Evolutionary conservation across 2,888 invertebrate species (phyloP).

Genomic region (Xestia ashworthii): DNA sequence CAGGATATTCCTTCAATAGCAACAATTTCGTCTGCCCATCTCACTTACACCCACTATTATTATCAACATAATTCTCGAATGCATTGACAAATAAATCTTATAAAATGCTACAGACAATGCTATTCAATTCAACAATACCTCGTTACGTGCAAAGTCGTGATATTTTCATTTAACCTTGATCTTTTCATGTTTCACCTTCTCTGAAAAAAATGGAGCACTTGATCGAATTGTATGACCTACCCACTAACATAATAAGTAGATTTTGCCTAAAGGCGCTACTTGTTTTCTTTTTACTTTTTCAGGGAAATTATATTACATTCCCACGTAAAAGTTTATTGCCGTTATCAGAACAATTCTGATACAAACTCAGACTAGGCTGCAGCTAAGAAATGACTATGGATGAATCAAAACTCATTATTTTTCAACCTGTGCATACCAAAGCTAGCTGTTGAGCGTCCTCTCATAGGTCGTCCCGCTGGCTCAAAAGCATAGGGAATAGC

Average conservation of each 20-base stretch:
- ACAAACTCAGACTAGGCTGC: not conserved
- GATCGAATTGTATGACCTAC: constrained; percentile 6
- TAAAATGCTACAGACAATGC: constrained; percentile 17
- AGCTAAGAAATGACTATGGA: not conserved
- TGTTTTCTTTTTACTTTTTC: not conserved
- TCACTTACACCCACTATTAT: no score
- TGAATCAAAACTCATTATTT: not conserved
- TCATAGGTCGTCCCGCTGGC: not conserved
- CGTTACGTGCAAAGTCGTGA: constrained; percentile 34
- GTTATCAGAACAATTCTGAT: not conserved
- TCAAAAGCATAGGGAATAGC: no score
- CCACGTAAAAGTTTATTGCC: not conserved
- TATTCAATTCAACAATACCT: constrained; percentile 31
- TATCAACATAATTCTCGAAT: not conserved
- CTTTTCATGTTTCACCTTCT: constrained; percentile 63
- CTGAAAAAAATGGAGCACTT: constrained; percentile 40
- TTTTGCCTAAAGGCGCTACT: not conserved
- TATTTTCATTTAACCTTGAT: constrained; percentile 60
- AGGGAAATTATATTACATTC: not conserved
- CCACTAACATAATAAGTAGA: constrained; percentile 7
- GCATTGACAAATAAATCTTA: constrained; percentile 8
- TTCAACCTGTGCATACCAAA: not conserved
- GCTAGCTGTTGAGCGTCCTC: not conserved
- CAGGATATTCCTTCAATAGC: no score
- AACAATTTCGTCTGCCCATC: no score